Evolutionary conservation across 1,140 invertebrate genomes (phyloP), one percentile per base, ranked within the genome.

Genomic region (Drosophila sproati): DNA sequence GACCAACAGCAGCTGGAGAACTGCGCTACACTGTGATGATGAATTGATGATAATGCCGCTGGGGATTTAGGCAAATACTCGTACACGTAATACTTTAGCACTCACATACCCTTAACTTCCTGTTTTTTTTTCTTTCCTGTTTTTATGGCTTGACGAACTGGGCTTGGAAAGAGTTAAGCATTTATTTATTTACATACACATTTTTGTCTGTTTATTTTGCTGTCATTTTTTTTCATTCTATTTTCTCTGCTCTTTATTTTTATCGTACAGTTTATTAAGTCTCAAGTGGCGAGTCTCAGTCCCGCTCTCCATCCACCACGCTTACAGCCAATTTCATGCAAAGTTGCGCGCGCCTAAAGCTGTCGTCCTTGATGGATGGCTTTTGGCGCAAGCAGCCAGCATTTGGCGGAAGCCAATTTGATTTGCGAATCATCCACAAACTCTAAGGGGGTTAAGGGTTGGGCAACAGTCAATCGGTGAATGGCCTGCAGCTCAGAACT

Each of bases 101-200:
- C 0, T 12, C 5, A 12, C 32, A 34, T 43, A 6, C 43, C n/a
- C 32, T 8, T 7, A 5, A 34, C 29, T 32, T 31, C 37, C 7
- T 2, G 2, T 8, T 43, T 45, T 43, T 43, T 34, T 20, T 20
- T 20, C 20, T 20, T 20, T 3, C 3, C 39, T 34, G 32, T 62
- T 77, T 76, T 79, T 73, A 64, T 64, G 43, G 34, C 56, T 55
- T 55, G 52, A 41, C 66, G 68, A 86, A 87, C 82, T 87, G 78
- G 85, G 85, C 85, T 88, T 83, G 78, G 47, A 89, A 88, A 89
- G 85, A 83, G 83, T 88, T 88, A 89, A 83, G 80, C 80, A 81
- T 88, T 89, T 88, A 83, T 88, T 88, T 89, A 89, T 83, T 88
- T 83, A 83, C 83, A 87, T 82, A 71, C 55, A 71, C 45, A 82